Evolutionary conservation across 2,888 invertebrate genomes (phyloP).

Genomic region (Thumatha senex): DNA sequence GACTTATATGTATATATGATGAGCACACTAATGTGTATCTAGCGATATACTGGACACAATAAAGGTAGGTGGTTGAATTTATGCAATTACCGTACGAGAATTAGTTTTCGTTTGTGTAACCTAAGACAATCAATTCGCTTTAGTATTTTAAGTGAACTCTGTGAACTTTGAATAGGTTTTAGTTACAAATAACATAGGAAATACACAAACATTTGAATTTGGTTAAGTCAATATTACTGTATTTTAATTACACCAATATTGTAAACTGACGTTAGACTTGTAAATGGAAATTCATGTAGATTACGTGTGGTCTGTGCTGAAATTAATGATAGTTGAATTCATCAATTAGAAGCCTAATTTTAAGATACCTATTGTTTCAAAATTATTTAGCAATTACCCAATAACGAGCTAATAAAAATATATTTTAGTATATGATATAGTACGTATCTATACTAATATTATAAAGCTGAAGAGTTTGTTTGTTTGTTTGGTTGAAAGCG

Average conservation of each 20-base stretch:
- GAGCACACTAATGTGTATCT: background rate
- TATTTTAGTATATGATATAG: too few species aligned
- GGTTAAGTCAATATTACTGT: background rate
- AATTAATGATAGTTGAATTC: background rate
- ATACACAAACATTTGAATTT: background rate
- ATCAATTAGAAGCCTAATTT: too few species aligned
- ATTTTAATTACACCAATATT: background rate
- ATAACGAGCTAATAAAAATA: too few species aligned
- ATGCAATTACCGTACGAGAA: background rate
- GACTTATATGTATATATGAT: background rate
- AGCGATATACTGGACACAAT: background rate
- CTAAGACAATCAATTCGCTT: background rate
- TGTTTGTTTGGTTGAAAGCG: too few species aligned
- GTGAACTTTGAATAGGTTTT: background rate
- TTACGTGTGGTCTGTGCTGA: background rate
- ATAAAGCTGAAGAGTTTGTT: too few species aligned
- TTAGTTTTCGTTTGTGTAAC: background rate
- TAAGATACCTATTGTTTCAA: too few species aligned
- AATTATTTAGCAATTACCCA: too few species aligned
- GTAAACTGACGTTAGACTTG: background rate
- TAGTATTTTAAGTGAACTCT: background rate
- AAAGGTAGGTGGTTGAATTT: background rate
- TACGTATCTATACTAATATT: too few species aligned
- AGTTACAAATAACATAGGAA: slow-evolving; percentile 2
- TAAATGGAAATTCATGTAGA: background rate